Base-by-base conservation (phyloP, 2,888 invertebrate genomes). In the Alitta virens region DNA sequence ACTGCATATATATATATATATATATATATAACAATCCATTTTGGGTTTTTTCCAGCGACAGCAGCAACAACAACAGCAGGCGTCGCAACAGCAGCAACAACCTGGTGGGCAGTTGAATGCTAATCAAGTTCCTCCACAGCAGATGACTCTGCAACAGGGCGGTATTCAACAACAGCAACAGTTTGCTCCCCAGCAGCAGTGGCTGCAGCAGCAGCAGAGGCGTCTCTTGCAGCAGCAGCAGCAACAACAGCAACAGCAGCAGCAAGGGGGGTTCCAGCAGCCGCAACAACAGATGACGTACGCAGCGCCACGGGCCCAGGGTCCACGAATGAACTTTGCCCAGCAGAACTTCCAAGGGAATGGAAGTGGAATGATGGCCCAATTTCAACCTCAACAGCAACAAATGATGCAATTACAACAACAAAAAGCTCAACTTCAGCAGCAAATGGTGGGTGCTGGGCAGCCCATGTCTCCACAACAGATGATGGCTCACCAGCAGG, bases 401-500 rank as follows among this genome's bases (percentile, higher is more conserved):
- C 70, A 75, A 65, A 74, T 77, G 73, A 72, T 74, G 70, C 75
- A 74, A 57, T 71, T 76, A 62, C 78, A 77, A 53, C 78, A 77
- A 57, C 79, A 79, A 63, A 74, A 75, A 62, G 72, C 69, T 46
- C 81, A 81, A 68, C 72, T 80, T 40, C 77, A 81, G 70, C 82
- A 83, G 68, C 82, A 82, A 64, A 76, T 82, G 63, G 75, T 69
- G 27, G 76, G 72, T 16, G 33, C 33, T 12, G 74, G 89, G 54
- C 73, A 75, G 65, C 89, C 89, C 71, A 88, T 89, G 79, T 81
- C 78, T 67, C 79, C 80, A 86, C 89, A 70, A 54, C 88, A 89
- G 42, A 73, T 69, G 78, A 86, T 75, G 86, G 90, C 78, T 87
- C 90, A 69, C 40, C 82, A 82, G 69, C 82, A 83, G 70, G 85